Evolutionary conservation across 2,797 vertebrate species (phyloP), one percentile per base, ranked within the genome.

Genomic region (Labeo calbasu): DNA sequence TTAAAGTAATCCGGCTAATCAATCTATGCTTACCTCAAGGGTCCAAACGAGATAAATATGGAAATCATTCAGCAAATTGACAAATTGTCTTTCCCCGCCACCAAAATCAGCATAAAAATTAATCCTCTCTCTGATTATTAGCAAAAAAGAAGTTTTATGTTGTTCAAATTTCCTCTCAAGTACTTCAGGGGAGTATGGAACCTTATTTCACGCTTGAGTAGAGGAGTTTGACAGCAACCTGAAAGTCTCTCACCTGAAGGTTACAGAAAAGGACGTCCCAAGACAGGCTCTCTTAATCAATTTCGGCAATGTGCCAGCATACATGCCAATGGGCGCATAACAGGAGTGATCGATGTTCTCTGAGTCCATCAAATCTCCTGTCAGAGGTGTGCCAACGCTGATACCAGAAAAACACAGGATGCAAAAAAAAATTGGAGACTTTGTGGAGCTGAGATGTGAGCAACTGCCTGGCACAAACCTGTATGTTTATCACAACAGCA

Each of bases 241-340:
- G 66, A 82, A 86, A 77, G 32, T 77, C 23, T 75, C 36, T 55
- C 23, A 48, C 80, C 77, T 86, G 57, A 86, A 86, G 19, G 61
- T 81, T 78, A 84, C 68, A 40, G 19, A 75, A 51, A 71, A 53
- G 61, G 48, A 79, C 25, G 6, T 57, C 53, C 55, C 40, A 68
- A 57, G 70, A 81, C 53, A 63, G 59, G 63, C 80, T 77, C 17
- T 19, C 66, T 85, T 59, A 57, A 77, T 85, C 71, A 43, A 61
- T 81, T 81, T 73, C 68, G 69, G 79, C 61, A 59, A 71, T 23
- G 43, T 65, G 83, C 76, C 63, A 19, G 77, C 59, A 15, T 57
- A 0, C 82, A 36, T 84, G 85, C 61, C 51, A 82, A 82, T 69
- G 40, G 63, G 19, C 19, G 15, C 59, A 50, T 73, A 84, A 78